Evolutionary conservation across 2,113 vertebrate genomes (phyloP).

Genomic region (Albula goreensis): DNA sequence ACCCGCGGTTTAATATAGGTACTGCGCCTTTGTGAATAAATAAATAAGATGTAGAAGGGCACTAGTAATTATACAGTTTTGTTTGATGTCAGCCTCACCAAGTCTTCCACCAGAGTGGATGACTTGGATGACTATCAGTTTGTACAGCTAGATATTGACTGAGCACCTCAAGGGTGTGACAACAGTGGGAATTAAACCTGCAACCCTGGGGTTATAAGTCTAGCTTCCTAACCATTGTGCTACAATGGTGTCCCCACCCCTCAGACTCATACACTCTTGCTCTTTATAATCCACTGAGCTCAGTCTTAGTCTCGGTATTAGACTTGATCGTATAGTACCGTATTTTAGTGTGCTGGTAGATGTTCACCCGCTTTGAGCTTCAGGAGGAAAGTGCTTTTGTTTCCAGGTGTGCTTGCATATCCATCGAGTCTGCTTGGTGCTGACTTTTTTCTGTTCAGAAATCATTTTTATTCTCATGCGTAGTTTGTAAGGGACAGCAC

Average conservation of each 20-base stretch:
- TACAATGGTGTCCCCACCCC: too few relatives aligned
- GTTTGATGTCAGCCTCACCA: background rate
- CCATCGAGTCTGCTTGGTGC: too few relatives aligned
- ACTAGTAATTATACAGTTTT: background rate
- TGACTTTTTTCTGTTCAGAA: too few relatives aligned
- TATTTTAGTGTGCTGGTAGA: background rate
- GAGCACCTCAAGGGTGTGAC: too few relatives aligned
- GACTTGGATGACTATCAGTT: background rate
- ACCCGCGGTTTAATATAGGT: background rate
- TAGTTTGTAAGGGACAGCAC: background rate
- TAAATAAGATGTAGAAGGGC: background rate
- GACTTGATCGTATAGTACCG: background rate
- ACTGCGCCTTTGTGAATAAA: background rate
- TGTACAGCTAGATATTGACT: too few relatives aligned
- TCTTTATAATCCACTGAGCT: background rate
- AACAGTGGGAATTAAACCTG: too few relatives aligned
- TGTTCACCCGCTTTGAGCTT: background rate
- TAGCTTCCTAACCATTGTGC: too few relatives aligned
- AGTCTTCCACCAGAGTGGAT: background rate
- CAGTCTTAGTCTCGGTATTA: background rate
- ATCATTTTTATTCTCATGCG: background rate
- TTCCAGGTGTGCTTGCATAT: background rate
- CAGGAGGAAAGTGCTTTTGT: background rate
- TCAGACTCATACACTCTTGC: background rate
- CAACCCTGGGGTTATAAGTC: too few relatives aligned